Evolutionary conservation across 2,888 invertebrate species (phyloP).

Genomic region (Beris chalybata): DNA sequence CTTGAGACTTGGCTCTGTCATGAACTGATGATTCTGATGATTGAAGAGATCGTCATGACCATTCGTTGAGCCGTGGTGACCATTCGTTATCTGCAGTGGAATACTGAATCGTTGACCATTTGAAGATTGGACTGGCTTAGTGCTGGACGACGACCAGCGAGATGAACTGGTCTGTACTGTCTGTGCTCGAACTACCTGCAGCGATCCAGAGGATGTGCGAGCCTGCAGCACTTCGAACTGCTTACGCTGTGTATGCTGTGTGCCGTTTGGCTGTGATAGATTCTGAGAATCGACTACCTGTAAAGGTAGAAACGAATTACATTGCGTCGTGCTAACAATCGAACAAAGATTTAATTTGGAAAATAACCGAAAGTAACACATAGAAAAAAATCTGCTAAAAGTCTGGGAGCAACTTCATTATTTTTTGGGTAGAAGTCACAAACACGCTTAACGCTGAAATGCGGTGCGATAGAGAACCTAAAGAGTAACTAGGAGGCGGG

Average conservation of each 20-base stretch:
- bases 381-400: too few relatives aligned
- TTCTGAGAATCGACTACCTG: constrained; percentile 58
- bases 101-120: constrained; percentile 29
- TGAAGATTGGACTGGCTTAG: constrained; percentile 25
- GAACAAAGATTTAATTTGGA: too few relatives aligned
- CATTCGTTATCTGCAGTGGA: constrained; percentile 19
- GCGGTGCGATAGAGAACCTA: too few relatives aligned
- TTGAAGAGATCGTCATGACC: constrained; percentile 15
- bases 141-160: constrained; percentile 46
- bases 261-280: constrained; percentile 56
- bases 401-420: too few relatives aligned
- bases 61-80: constrained; percentile 19
- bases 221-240: constrained; percentile 72
- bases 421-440: too few relatives aligned
- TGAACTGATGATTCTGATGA: constrained; percentile 41
- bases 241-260: constrained; percentile 55
- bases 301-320: constrained; percentile 39
- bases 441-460: too few relatives aligned
- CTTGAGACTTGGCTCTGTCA: constrained; percentile 54
- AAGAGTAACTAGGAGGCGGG: too few relatives aligned
- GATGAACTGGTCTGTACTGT: constrained; percentile 56
- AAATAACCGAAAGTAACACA: too few relatives aligned
- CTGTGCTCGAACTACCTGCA: constrained; percentile 71
- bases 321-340: too few relatives aligned
- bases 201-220: constrained; percentile 64